Percentiles rank a stretch among this genome's conserved stretches.
These are phyloP conservation scores for Varanus salvator DNA, from an alignment of 2,113 vertebrate genomes.

Conservation along the genomic window DNA sequence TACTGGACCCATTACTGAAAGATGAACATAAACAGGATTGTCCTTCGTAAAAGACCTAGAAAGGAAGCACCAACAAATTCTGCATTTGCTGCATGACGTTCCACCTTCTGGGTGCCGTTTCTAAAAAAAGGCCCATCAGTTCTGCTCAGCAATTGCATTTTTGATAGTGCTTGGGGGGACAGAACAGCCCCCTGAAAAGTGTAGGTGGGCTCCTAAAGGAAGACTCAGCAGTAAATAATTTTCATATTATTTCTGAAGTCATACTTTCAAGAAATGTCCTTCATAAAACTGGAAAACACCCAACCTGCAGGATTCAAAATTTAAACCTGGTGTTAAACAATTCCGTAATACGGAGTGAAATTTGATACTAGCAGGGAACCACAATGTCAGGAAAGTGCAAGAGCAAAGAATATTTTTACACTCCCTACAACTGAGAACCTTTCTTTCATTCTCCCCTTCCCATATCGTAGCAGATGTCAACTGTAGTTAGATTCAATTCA, in stretches of 20 bases:
- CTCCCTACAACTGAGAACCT: constrained; percentile 53
- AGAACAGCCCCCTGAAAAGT: not conserved
- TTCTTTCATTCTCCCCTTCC: not conserved
- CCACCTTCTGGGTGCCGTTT: not conserved
- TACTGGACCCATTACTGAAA: too few species aligned
- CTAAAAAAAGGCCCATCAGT: not conserved
- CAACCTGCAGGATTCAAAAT: not conserved
- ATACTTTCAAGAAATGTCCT: constrained; percentile 41
- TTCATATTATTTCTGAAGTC: constrained; percentile 43
- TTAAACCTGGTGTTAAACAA: constrained; percentile 33
- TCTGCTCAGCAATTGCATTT: not conserved
- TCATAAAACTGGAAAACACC: not conserved
- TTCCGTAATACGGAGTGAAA: constrained; percentile 42
- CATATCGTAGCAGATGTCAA: constrained; percentile 76
- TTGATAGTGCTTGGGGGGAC: not conserved
- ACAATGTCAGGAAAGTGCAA: constrained; percentile 47
- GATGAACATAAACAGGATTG: too few species aligned
- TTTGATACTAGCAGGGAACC: constrained; percentile 52
- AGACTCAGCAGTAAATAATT: constrained; percentile 38
- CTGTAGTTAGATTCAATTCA: constrained; percentile 75
- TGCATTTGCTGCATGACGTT: not conserved
- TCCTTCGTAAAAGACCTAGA: too few species aligned
- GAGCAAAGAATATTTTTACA: constrained; percentile 59
- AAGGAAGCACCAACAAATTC: not conserved
- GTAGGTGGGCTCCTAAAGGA: constrained; percentile 3